Percentiles rank a stretch among this genome's conserved stretches.
Evolutionary conservation across 2,797 vertebrate species (phyloP).

Genomic region (Acridotheres tristis): DNA sequence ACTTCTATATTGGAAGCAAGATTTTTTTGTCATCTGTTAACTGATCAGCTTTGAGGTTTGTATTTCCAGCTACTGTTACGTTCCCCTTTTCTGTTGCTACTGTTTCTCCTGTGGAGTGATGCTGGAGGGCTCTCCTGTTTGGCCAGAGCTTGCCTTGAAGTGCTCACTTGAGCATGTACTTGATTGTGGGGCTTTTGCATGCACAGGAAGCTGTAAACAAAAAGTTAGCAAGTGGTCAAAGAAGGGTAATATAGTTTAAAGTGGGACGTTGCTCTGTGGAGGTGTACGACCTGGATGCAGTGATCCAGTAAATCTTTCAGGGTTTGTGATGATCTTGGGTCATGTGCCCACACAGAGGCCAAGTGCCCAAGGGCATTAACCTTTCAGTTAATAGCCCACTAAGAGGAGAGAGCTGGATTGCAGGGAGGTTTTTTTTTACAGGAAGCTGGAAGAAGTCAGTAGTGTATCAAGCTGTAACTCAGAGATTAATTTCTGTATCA

Average conservation of each 20-base stretch:
- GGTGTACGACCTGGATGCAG: not conserved
- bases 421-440: not conserved
- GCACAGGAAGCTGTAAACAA: not conserved
- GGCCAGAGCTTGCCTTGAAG: not conserved
- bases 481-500: not conserved
- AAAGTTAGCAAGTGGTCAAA: not conserved
- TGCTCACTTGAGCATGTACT: not conserved
- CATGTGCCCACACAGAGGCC: not conserved
- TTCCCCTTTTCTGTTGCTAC: not conserved
- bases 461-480: not conserved
- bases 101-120: not conserved
- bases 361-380: not conserved
- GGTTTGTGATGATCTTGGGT: not conserved
- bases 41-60: not conserved
- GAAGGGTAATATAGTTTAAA: not conserved
- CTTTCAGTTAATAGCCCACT: not conserved
- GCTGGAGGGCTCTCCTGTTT: not conserved
- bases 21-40: not conserved
- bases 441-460: not conserved
- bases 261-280: not conserved
- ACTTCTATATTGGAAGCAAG: not conserved
- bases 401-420: not conserved
- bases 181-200: not conserved
- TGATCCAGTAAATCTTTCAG: not conserved
- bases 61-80: not conserved